Conservation (phyloP, 2,113 vertebrate genomes). For the Ptilonorhynchus violaceus region DNA sequence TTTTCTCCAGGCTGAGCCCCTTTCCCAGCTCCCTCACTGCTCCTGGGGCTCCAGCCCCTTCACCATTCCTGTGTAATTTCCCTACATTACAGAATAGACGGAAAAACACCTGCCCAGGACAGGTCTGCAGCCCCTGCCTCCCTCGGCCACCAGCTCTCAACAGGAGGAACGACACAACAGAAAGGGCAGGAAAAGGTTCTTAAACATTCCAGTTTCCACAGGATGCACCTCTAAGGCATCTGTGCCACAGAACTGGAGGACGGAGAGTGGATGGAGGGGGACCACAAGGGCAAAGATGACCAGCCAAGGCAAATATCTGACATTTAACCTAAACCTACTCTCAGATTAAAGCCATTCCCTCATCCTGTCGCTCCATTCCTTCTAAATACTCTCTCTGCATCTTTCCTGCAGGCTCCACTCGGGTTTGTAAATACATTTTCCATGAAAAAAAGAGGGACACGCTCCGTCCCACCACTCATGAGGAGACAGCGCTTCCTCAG, state of each 20-base stretch:
- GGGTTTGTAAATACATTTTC: not conserved
- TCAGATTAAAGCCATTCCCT: not conserved
- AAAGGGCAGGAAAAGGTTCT: not conserved
- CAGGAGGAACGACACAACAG: not conserved
- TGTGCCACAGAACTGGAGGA: not conserved
- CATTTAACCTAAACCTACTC: not conserved
- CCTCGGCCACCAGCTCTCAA: not conserved
- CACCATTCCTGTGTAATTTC: too few relatives aligned
- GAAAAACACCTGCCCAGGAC: not conserved
- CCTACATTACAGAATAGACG: not conserved
- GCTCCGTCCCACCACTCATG: not conserved
- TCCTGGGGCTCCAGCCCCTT: not conserved
- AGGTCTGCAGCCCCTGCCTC: not conserved
- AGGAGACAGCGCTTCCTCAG: conserved; percentile 10
- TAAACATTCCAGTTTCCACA: not conserved
- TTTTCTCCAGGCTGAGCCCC: not conserved
- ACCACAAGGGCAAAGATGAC: not conserved
- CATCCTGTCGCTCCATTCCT: not conserved
- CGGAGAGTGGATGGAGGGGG: not conserved
- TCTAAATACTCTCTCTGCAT: not conserved
- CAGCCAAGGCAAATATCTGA: not conserved
- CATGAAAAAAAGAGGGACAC: not conserved
- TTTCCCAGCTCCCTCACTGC: not conserved
- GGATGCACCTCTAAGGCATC: not conserved
- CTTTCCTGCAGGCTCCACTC: not conserved